A percentile compares a stretch with the other conserved stretches of the same genome.
Evolutionary conservation across 2,797 vertebrate species (phyloP).

Genomic region (Cynodonichthys magdalenae): DNA sequence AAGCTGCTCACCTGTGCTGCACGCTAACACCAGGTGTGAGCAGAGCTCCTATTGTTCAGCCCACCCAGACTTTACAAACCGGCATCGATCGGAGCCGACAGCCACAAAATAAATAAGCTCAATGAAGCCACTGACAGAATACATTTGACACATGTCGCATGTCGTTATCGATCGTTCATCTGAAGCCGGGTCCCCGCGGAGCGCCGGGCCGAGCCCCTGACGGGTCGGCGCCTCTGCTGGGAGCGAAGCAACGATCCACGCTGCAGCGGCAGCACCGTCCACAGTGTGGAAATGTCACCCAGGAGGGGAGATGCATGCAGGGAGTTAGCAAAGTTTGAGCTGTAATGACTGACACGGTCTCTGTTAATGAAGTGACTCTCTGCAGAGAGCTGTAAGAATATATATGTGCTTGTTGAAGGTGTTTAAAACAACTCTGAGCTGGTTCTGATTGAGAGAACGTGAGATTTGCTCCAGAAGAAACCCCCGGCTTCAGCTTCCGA

Average conservation of each 20-base stretch:
- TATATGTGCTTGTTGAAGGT: conserved; percentile 18
- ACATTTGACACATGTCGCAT: conserved; percentile 75
- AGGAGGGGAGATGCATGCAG: conserved; percentile 35
- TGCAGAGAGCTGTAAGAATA: conserved; percentile 26
- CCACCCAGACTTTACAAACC: conserved; percentile 57
- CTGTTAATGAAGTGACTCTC: conserved; percentile 59
- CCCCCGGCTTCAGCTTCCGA: conserved; percentile 33
- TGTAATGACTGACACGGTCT: conserved; percentile 40
- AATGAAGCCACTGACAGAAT: conserved; percentile 75
- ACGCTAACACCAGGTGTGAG: conserved; percentile 17
- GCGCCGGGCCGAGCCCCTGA: conserved; percentile 33
- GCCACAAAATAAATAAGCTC: conserved; percentile 80
- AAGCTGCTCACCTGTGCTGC: conserved; percentile 3
- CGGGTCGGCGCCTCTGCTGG: conserved; percentile 64
- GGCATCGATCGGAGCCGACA: conserved; percentile 72
- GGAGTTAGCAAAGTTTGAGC: conserved; percentile 26
- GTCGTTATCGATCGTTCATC: conserved; percentile 68
- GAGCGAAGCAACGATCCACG: conserved; percentile 34
- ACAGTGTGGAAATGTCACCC: conserved; percentile 12
- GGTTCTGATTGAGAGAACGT: conserved; percentile 41
- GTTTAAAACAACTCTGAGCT: conserved; percentile 10
- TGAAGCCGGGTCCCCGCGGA: conserved; percentile 57
- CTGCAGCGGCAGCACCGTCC: not conserved
- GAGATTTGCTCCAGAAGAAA: conserved; percentile 49
- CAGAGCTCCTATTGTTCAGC: conserved; percentile 19